Evolutionary conservation across 2,113 vertebrate genomes (phyloP).

Genomic region (Callionymus lyra): DNA sequence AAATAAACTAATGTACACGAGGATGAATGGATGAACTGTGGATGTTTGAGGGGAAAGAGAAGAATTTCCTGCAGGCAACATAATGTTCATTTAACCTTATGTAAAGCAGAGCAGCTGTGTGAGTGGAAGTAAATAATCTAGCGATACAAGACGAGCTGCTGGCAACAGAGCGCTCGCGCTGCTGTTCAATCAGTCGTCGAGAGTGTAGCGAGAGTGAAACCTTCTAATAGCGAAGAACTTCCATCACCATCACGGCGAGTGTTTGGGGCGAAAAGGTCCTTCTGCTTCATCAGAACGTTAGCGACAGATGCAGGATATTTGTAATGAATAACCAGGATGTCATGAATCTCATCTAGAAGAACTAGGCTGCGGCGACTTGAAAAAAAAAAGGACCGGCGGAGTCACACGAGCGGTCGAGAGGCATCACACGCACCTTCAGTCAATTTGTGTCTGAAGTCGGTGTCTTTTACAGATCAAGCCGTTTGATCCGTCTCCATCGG

Average conservation of each 20-base stretch:
- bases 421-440: slow-evolving; percentile 23
- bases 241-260: slow-evolving; percentile 26
- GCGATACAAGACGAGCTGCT: slow-evolving; percentile 25
- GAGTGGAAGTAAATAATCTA: slow-evolving; percentile 49
- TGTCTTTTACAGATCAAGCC: slow-evolving; percentile 49
- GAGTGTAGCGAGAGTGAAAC: slow-evolving; percentile 38
- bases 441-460: slow-evolving; percentile 47
- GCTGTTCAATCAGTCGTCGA: slow-evolving; percentile 49
- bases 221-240: slow-evolving; percentile 39
- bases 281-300: slow-evolving; percentile 27
- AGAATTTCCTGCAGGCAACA: slow-evolving; percentile 16
- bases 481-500: slow-evolving; percentile 40
- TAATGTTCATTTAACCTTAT: slow-evolving; percentile 53
- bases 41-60: not conserved
- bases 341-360: too few relatives aligned
- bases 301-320: slow-evolving; percentile 33
- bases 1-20: too few relatives aligned
- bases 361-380: slow-evolving; percentile 12
- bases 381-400: slow-evolving; percentile 47
- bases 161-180: slow-evolving; percentile 33
- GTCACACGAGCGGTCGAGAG: slow-evolving; percentile 32
- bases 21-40: too few relatives aligned
- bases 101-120: slow-evolving; percentile 44
- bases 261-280: slow-evolving; percentile 34
- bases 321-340: slow-evolving; percentile 20